Percentiles rank a stretch among this genome's conserved stretches.
These are phyloP conservation scores for Diorhabda elongata DNA, from an alignment of 1,140 invertebrate species.

Conservation along the genomic window DNA sequence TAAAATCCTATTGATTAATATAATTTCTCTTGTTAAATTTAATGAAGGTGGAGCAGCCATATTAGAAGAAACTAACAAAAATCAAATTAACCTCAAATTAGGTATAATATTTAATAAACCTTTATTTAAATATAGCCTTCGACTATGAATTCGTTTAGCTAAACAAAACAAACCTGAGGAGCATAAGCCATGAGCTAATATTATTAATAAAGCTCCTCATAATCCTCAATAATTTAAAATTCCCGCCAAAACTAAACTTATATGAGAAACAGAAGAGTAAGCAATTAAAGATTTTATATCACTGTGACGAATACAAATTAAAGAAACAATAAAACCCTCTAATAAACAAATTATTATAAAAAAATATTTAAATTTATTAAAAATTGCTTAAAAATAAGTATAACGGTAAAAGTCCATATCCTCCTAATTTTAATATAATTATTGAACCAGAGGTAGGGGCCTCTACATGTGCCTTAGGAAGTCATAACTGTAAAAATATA, in stretches of 20 bases:
- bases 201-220: no score
- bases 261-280: no score
- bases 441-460: no score
- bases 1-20: constrained; percentile 55
- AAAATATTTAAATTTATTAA: constrained; percentile 48
- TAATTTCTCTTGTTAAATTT: constrained; percentile 55
- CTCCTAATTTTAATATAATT: constrained; percentile 43
- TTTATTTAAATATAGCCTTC: constrained; percentile 40
- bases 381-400: constrained; percentile 47
- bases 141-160: constrained; percentile 4
- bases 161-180: constrained; percentile 59
- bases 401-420: constrained; percentile 58
- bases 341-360: constrained; percentile 53
- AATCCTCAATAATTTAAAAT: no score
- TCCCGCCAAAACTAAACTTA: no score
- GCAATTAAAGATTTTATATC: constrained; percentile 35
- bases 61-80: constrained; percentile 55
- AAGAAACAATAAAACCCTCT: constrained; percentile 53
- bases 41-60: constrained; percentile 49
- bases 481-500: no score
- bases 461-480: no score
- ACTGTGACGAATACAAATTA: constrained; percentile 59
- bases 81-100: constrained; percentile 55
- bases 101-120: constrained; percentile 50
- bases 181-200: no score